phyloP scores from a whole-genome alignment of 2,797 vertebrate species.

The Austrolebias charrua region DNA sequence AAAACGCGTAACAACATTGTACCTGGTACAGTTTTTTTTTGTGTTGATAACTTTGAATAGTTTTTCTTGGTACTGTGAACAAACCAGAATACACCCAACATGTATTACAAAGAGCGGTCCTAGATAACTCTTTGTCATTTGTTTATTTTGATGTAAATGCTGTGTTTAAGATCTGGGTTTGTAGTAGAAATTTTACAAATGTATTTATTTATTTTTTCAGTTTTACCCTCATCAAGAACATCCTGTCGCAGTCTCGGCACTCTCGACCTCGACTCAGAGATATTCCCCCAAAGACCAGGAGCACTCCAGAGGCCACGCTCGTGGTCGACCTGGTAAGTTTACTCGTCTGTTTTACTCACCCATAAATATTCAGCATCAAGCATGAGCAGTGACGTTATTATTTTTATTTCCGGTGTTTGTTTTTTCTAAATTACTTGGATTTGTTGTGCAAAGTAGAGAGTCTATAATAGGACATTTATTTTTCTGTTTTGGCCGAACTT shows the following conservation, averaged over 20 bases:
- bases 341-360: background rate
- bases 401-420: background rate
- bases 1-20: too few species aligned
- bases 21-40: too few species aligned
- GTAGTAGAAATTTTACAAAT: background rate
- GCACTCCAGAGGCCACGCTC: conserved; percentile 75
- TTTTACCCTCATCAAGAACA: conserved; percentile 77
- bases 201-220: conserved; percentile 47
- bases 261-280: conserved; percentile 62
- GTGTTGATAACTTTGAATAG: too few species aligned
- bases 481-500: too few species aligned
- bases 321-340: conserved; percentile 83
- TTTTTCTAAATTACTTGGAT: background rate
- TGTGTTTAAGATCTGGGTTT: background rate
- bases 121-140: too few species aligned
- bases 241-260: conserved; percentile 60
- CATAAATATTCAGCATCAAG: background rate
- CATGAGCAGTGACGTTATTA: background rate
- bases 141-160: too few species aligned
- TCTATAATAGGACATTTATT: too few species aligned
- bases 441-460: background rate
- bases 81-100: too few species aligned
- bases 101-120: too few species aligned
- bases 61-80: too few species aligned
- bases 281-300: conserved; percentile 78